These are phyloP conservation scores for Cynocephalus volans DNA, from an alignment of 2,113 vertebrate species.

Conservation along the genomic window DNA sequence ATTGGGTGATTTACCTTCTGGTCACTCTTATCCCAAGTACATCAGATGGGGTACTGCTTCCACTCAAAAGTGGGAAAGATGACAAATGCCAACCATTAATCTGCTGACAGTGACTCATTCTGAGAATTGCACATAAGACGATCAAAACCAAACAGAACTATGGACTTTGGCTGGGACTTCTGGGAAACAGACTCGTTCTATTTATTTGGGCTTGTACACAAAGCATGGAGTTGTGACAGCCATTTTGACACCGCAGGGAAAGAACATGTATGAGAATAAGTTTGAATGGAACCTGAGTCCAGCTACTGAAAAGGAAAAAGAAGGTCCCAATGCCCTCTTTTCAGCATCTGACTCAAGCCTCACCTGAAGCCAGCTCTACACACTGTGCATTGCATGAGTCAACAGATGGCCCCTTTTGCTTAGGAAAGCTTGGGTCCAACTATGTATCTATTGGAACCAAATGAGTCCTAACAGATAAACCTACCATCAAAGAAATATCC, in stretches of 20 bases:
- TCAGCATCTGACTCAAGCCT: background rate
- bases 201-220: background rate
- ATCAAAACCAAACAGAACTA: background rate
- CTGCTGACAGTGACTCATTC: background rate
- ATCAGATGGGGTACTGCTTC: background rate
- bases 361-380: background rate
- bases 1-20: background rate
- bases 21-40: background rate
- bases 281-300: background rate
- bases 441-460: background rate
- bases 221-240: background rate
- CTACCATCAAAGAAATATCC: background rate
- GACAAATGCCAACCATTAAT: background rate
- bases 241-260: background rate
- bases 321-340: background rate
- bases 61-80: background rate
- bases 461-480: background rate
- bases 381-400: fast-evolving
- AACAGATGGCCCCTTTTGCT: background rate
- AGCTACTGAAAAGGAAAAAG: background rate
- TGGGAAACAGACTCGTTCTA: background rate
- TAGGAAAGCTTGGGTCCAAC: background rate
- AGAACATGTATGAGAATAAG: background rate
- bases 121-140: background rate
- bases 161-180: background rate